A percentile compares a stretch with the other conserved stretches of the same genome.
Evolutionary conservation across 2,797 vertebrate species (phyloP).

Genomic region (Leptoclinus maculatus): DNA sequence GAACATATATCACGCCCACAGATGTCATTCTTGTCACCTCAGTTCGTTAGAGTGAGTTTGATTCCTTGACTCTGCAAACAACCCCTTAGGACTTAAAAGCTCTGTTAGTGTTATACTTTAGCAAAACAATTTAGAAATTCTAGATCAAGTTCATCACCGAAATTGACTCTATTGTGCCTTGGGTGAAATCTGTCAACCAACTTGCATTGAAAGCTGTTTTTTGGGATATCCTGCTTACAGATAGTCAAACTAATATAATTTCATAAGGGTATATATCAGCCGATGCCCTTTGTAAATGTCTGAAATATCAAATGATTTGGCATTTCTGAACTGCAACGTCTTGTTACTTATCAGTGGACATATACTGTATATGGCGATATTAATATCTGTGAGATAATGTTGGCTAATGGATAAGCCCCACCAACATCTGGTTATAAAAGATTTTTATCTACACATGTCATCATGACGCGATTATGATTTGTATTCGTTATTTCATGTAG

Average conservation of each 20-base stretch:
- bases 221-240: background rate
- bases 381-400: background rate
- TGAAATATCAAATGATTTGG: background rate
- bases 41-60: constrained; percentile 45
- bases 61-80: constrained; percentile 43
- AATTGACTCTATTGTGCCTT: background rate
- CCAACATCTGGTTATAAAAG: background rate
- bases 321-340: background rate
- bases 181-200: background rate
- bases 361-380: background rate
- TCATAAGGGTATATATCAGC: background rate
- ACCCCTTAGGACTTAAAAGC: constrained; percentile 32
- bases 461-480: background rate
- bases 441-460: background rate
- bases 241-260: background rate
- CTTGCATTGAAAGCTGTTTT: background rate
- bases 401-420: background rate
- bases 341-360: background rate
- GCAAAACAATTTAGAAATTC: background rate
- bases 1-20: constrained; percentile 17
- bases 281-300: background rate
- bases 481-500: background rate
- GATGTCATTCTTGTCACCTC: constrained; percentile 38
- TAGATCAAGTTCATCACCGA: constrained; percentile 24
- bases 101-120: constrained; percentile 24